phyloP scores from a whole-genome alignment of 2,113 vertebrate species.

The Nothocercus julius region DNA sequence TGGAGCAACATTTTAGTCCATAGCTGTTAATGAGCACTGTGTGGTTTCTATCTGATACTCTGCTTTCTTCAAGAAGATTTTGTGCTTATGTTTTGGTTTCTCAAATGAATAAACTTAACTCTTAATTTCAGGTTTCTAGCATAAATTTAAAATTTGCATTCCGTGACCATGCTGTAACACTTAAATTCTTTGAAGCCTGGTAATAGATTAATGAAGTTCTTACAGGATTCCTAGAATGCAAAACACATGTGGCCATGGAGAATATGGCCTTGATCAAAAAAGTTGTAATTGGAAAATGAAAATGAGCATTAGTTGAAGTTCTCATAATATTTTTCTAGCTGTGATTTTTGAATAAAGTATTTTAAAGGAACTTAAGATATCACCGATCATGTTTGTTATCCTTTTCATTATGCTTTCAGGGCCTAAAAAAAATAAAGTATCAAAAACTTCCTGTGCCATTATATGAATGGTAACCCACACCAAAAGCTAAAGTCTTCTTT shows the following conservation, averaged over 20 bases:
- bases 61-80: neutral
- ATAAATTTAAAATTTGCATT: neutral
- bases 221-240: slow-evolving; percentile 45
- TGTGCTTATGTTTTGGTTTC: neutral
- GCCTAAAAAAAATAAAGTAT: neutral
- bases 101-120: neutral
- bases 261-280: neutral
- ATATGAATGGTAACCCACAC: neutral
- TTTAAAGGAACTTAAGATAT: neutral
- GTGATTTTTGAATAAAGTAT: slow-evolving; percentile 2
- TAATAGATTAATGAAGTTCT: slow-evolving; percentile 1
- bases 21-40: neutral
- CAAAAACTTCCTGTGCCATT: neutral
- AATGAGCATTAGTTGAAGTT: slow-evolving; percentile 8
- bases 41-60: neutral
- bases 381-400: neutral
- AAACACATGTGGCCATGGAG: neutral
- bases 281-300: slow-evolving; percentile 50
- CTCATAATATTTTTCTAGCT: neutral
- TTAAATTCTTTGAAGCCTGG: neutral
- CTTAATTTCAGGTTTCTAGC: neutral
- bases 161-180: neutral
- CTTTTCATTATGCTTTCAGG: neutral
- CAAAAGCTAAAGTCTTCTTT: neutral
- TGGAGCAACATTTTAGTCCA: neutral